Percentiles rank a stretch among this genome's conserved stretches.
Evolutionary conservation across 1,140 invertebrate genomes (phyloP).

Genomic region (Monochamus saltuarius): DNA sequence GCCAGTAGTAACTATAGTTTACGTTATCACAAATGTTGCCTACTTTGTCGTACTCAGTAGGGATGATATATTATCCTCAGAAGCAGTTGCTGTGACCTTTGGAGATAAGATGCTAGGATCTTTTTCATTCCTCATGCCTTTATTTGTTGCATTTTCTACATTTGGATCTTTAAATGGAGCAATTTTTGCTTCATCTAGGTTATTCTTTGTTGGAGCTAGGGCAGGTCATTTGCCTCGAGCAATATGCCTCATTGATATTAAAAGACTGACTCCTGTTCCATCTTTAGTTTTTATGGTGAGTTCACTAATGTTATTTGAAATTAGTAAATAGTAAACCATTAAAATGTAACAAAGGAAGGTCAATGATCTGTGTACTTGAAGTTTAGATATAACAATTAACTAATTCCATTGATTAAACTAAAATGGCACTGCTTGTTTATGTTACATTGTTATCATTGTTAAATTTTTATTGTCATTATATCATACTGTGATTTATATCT

Average conservation of each 20-base stretch:
- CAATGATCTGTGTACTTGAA: no score
- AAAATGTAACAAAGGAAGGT: no score
- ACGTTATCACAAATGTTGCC: constrained; percentile 86
- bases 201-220: constrained; percentile 91
- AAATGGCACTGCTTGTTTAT: neutral
- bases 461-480: constrained; percentile 6
- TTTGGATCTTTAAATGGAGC: constrained; percentile 87
- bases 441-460: no score
- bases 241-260: constrained; percentile 84
- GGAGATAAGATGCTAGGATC: constrained; percentile 76
- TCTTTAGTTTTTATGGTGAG: constrained; percentile 89
- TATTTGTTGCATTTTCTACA: constrained; percentile 85
- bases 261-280: constrained; percentile 84
- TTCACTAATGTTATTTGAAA: constrained; percentile 19
- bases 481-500: neutral
- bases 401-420: neutral
- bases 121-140: constrained; percentile 83
- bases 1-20: constrained; percentile 85
- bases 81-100: constrained; percentile 91
- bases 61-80: constrained; percentile 75
- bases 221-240: constrained; percentile 87
- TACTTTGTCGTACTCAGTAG: constrained; percentile 86
- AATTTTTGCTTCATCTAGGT: constrained; percentile 81
- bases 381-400: neutral
- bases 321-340: no score